Base-by-base conservation (phyloP, 1,140 invertebrate genomes). In the Psix sp. region DNA sequence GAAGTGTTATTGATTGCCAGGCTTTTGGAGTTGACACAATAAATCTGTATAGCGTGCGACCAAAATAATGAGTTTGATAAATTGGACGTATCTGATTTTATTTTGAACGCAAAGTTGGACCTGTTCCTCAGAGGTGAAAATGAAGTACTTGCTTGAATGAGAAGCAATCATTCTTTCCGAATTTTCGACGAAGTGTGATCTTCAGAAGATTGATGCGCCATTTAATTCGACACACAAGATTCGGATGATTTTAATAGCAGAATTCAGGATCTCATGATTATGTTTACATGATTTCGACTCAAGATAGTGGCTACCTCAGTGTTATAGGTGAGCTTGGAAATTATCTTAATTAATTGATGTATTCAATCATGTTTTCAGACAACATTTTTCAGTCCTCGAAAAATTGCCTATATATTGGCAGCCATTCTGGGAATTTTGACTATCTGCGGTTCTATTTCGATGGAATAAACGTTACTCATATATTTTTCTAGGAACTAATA, bases 151-250 rank as follows among this genome's bases (percentile, higher is more conserved):
- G 71, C 39, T 77, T 81, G 82, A 84, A 86, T 86, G 82, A 78
- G 75, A 49, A 45, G 79, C 75, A 79, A 85, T 87, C 80, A 80
- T 79, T 87, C 84, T 86, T 84, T 78, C 57, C 63, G 48, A 11
- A 76, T 74, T 74, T 71, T 74, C 63, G 72, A 76, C 62, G 60
- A 73, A 75, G 49, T 57, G 51, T 51, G 67, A 70, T 72, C 65
- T 60, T 45, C 31, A 49, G 72, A 74, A 74, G 76, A 77, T 74
- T 74, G 72, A 77, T 77, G 67, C 68, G 54, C 31, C 35, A 33
- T 70, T 46, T 35, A 59, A 76, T 76, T 78, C 54, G 62, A 71
- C 43, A 66, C 43, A 54, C 21, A 17, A 70, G 62, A 62, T 56
- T 31, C 54, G 38, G 42, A 57, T 11, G 20, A 59, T 67, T 67